These are phyloP conservation scores for Galerucella nymphaeae DNA, from an alignment of 2,888 invertebrate genomes.

Conservation along the genomic window DNA sequence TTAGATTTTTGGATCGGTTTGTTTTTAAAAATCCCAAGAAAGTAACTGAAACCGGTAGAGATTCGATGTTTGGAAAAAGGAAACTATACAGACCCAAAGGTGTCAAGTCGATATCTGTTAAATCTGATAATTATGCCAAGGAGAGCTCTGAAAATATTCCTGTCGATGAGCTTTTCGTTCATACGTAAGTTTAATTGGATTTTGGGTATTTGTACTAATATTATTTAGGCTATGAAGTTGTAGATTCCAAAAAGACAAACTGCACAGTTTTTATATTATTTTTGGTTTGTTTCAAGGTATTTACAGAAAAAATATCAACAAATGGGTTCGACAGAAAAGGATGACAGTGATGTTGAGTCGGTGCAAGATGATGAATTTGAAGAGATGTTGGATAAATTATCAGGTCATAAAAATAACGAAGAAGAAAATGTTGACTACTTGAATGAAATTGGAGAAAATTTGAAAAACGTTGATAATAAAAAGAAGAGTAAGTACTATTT, in stretches of 20 bases:
- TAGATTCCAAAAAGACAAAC: neutral
- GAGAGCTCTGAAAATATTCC: slow-evolving; percentile 80
- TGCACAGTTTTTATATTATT: slow-evolving; percentile 34
- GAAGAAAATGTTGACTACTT: slow-evolving; percentile 72
- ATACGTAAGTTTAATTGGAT: slow-evolving; percentile 61
- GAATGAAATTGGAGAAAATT: slow-evolving; percentile 71
- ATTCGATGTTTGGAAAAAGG: slow-evolving; percentile 74
- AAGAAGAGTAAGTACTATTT: slow-evolving; percentile 40
- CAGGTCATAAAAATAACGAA: slow-evolving; percentile 61
- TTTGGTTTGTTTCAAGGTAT: slow-evolving; percentile 66
- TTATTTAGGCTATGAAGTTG: too few species aligned
- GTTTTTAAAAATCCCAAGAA: slow-evolving; percentile 94
- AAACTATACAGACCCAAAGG: slow-evolving; percentile 80
- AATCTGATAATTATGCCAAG: slow-evolving; percentile 76
- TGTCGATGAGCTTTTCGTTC: slow-evolving; percentile 89
- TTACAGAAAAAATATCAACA: slow-evolving; percentile 66
- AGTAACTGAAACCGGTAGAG: slow-evolving; percentile 69
- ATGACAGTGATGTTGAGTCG: slow-evolving; percentile 75
- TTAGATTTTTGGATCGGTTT: slow-evolving; percentile 93
- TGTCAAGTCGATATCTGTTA: slow-evolving; percentile 77
- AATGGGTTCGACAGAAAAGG: slow-evolving; percentile 65
- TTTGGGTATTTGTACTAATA: slow-evolving; percentile 2
- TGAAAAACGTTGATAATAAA: slow-evolving; percentile 49
- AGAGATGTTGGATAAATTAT: slow-evolving; percentile 71
- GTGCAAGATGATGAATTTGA: slow-evolving; percentile 84